phyloP scores from a whole-genome alignment of 2,888 invertebrate genomes.

The Pardosa pseudoannulata region DNA sequence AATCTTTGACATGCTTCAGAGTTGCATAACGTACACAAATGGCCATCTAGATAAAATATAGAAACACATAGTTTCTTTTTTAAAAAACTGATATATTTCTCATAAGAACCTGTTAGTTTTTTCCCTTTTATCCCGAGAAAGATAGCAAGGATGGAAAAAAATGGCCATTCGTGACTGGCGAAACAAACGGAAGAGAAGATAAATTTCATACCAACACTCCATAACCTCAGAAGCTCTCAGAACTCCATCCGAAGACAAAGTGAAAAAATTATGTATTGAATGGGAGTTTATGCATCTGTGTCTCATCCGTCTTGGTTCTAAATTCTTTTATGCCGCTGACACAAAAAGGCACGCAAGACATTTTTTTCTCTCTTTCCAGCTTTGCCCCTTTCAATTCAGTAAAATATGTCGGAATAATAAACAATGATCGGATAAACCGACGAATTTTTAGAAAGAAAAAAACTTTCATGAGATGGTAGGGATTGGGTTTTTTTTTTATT shows the following conservation, averaged over 20 bases:
- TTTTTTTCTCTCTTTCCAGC: neutral
- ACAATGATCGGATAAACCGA: too few relatives aligned
- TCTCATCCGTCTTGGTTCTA: neutral
- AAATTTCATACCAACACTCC: neutral
- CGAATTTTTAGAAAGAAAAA: too few relatives aligned
- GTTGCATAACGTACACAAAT: neutral
- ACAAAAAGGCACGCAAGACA: neutral
- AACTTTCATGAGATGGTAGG: too few relatives aligned
- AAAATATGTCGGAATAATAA: too few relatives aligned
- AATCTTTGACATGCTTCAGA: neutral
- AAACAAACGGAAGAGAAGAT: neutral
- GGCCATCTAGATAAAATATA: neutral
- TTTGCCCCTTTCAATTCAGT: too few relatives aligned
- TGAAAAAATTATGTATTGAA: neutral
- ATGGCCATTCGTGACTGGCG: neutral
- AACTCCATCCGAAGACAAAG: neutral
- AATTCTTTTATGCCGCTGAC: neutral
- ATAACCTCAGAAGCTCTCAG: neutral
- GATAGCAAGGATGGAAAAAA: too few relatives aligned
- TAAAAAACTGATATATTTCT: neutral
- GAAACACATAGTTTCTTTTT: too few relatives aligned
- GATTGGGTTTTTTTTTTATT: too few relatives aligned
- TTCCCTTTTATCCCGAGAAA: too few relatives aligned
- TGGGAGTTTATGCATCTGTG: neutral
- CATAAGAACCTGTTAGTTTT: neutral